phyloP scores from a whole-genome alignment of 2,113 vertebrate species.

The Brienomyrus brachyistius region DNA sequence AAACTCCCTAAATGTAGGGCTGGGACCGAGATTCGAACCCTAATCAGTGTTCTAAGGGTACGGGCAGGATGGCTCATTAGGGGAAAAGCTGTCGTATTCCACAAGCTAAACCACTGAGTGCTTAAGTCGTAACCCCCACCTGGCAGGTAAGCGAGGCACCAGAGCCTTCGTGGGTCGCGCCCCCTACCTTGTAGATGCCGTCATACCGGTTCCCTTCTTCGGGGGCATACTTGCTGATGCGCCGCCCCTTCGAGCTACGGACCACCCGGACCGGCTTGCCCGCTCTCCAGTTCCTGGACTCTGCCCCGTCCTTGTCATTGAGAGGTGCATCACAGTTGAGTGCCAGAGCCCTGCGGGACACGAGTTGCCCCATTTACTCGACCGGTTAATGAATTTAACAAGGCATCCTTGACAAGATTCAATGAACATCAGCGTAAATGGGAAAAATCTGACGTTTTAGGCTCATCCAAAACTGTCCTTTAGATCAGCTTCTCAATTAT shows the following conservation, averaged over 20 bases:
- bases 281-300: conserved; percentile 94
- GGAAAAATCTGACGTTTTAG: not conserved
- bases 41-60: not conserved
- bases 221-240: conserved; percentile 96
- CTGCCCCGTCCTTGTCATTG: conserved; percentile 94
- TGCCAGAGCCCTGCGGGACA: conserved; percentile 77
- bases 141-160: not conserved
- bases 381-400: not conserved
- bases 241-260: conserved; percentile 91
- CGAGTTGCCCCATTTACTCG: conserved; percentile 8
- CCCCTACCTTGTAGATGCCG: conserved; percentile 92
- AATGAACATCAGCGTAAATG: not conserved
- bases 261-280: conserved; percentile 94
- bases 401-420: not conserved
- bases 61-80: not conserved
- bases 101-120: not conserved
- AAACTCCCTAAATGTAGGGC: not conserved
- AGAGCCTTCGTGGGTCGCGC: not conserved
- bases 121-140: not conserved
- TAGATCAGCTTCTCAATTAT: not conserved
- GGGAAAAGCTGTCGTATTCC: not conserved
- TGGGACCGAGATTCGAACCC: not conserved
- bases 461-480: not conserved
- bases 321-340: conserved; percentile 93
- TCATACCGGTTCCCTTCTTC: conserved; percentile 98